Evolutionary conservation across 1,140 invertebrate species (phyloP), one percentile per base, ranked within the genome.

Genomic region (Meloidogyne exigua): DNA sequence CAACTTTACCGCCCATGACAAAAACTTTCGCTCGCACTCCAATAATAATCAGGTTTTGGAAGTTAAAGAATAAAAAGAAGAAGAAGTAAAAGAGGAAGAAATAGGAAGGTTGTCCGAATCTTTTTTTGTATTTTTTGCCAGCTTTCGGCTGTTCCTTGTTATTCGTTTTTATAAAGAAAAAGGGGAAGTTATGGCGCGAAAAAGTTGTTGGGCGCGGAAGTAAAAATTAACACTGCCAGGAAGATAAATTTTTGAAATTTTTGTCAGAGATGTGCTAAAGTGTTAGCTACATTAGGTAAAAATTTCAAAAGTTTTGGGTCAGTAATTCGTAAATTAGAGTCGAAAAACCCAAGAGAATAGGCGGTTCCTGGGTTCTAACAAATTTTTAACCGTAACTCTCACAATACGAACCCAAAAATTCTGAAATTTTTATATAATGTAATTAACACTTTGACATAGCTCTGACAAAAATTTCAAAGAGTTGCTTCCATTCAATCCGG

Each of bases 41-140:
- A 57, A 57, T 57, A 57, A 57, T 57, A 57, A 57, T 57, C 49
- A 57, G 49, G 49, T 57, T 57, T 57, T 57, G 49, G 18, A n/a
- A 57, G 49, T 57, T 57, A 57, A 39, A 7, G 49, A 57, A 57
- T 13, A 49, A 18, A 49, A 18, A 49, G 5, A 18, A 32, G 7
- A 3, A 32, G 28, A 32, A 32, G 28, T n/a, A 18, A 49, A 18
- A 49, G 5, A 18, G 7, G 7, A 3, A 32, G 28, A 32, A 32
- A 7, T n/a, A n/a, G n/a, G 49, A 57, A 57, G 49, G 49, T n/a
- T 57, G 49, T n/a, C 49, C 18, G 18, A 57, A n/a, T n/a, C 18
- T 49, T 49, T 57, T 57, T 57, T 57, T 57, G 1, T 9, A 5
- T 57, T n/a, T 57, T 57, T 57, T 57, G 49, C 49, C 49, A 57